Conservation (phyloP, 2,888 invertebrate genomes). For the Autographa gamma region DNA sequence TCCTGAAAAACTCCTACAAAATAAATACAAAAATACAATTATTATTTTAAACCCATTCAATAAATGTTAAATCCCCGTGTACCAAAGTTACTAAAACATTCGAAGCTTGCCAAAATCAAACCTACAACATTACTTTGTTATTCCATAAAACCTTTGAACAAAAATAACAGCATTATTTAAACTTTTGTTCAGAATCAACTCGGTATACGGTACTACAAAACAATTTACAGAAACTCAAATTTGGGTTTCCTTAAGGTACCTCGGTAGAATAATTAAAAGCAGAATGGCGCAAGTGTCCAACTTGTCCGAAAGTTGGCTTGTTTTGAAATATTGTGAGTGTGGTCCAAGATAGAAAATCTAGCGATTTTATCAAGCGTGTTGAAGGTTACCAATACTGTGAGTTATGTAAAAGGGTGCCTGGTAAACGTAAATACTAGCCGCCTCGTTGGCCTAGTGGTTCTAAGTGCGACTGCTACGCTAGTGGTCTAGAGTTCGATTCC, state of each 20-base stretch:
- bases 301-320: slow-evolving; percentile 55
- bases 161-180: slow-evolving; percentile 27
- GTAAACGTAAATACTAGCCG: no score
- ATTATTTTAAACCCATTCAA: background rate
- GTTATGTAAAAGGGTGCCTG: no score
- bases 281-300: slow-evolving; percentile 53
- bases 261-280: slow-evolving; percentile 52
- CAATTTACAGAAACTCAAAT: slow-evolving; percentile 30
- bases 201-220: slow-evolving; percentile 8
- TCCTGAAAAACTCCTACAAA: no score
- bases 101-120: slow-evolving; percentile 8
- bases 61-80: background rate
- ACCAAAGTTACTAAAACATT: slow-evolving; percentile 3
- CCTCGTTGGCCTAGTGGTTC: no score
- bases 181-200: slow-evolving; percentile 26
- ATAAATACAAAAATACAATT: no score
- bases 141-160: slow-evolving; percentile 21
- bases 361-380: background rate
- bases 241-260: slow-evolving; percentile 20
- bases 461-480: no score
- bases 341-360: background rate
- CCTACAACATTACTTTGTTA: slow-evolving; percentile 7
- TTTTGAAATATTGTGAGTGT: slow-evolving; percentile 41
- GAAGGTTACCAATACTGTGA: no score
- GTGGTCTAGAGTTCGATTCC: no score